Base-by-base conservation (phyloP, 2,113 vertebrate genomes). In the Cygnus atratus region DNA sequence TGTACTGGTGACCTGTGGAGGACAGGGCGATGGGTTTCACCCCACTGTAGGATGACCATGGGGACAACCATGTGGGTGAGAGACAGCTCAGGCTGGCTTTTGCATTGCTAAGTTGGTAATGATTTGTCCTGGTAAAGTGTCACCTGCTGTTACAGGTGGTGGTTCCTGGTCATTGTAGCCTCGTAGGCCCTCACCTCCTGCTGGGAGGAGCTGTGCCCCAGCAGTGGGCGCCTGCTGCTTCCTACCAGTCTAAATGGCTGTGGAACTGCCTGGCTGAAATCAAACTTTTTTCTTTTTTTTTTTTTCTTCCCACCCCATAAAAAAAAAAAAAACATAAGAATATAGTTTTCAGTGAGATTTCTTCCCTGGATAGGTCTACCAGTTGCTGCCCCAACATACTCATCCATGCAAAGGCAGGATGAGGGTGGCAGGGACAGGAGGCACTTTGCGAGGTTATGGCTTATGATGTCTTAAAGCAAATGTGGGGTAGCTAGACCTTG, bases 61-160 rank as follows among this genome's bases (percentile, higher is more conserved):
- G 0, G 1, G 31, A 18, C 58, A 4, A 3, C 2, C 3, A 3
- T 0, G 0, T 10, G 43, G 0, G 0, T 11, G n/a, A 50, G 31
- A 37, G 39, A 26, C 46, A 52, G 9, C 17, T 83, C 10, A 10
- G 29, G 35, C 3, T 65, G 44, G 2, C 18, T 31, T 54, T 28
- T 13, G 9, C 25, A 24, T 24, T 44, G 46, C 31, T 26, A 10
- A 33, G 3, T 9, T 72, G 14, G 16, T 7, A 50, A 28, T 1
- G 3, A 35, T 3, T 76, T 81, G 4, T 2, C 6, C 2, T 16
- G 15, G 13, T 6, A 21, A 58, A 62, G 21, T 15, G 8, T n/a
- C 22, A 29, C 18, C 41, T 43, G 21, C 81, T 33, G 26, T 25
- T 67, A 31, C 20, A 1, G 16, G 19, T 22, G 58, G 16, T 61